Evolutionary conservation across 2,888 invertebrate genomes (phyloP).

Genomic region (Cryptophagus acutangulus): DNA sequence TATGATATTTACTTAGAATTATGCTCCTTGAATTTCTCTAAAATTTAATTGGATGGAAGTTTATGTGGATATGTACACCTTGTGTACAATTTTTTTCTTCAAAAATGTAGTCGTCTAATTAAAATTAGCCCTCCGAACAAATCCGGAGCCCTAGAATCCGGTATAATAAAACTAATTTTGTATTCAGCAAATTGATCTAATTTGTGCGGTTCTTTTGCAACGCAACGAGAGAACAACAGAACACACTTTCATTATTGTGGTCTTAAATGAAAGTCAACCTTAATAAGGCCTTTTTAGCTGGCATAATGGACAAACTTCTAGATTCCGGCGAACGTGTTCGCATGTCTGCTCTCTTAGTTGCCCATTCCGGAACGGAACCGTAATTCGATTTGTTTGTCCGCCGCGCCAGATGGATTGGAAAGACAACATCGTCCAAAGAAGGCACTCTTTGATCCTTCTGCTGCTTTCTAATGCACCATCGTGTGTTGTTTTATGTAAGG

Average conservation of each 20-base stretch:
- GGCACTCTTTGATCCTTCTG: slow-evolving; percentile 37
- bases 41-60: too few relatives aligned
- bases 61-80: too few relatives aligned
- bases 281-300: slow-evolving; percentile 7
- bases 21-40: too few relatives aligned
- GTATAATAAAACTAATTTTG: too few relatives aligned
- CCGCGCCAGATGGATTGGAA: slow-evolving; percentile 43
- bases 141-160: too few relatives aligned
- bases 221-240: not conserved
- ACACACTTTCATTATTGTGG: slow-evolving; percentile 8
- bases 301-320: slow-evolving; percentile 4
- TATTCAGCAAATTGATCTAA: not conserved
- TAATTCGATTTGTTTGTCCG: slow-evolving; percentile 43
- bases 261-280: slow-evolving; percentile 7
- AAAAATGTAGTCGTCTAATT: too few relatives aligned
- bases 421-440: slow-evolving; percentile 40
- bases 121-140: too few relatives aligned
- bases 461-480: slow-evolving; percentile 38
- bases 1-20: too few relatives aligned
- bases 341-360: slow-evolving; percentile 30
- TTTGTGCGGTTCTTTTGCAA: not conserved
- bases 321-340: slow-evolving; percentile 20
- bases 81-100: too few relatives aligned
- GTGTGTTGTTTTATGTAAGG: slow-evolving; percentile 41
- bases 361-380: slow-evolving; percentile 34